Conservation (phyloP, 1,140 invertebrate species). For the Zophobas morio region DNA sequence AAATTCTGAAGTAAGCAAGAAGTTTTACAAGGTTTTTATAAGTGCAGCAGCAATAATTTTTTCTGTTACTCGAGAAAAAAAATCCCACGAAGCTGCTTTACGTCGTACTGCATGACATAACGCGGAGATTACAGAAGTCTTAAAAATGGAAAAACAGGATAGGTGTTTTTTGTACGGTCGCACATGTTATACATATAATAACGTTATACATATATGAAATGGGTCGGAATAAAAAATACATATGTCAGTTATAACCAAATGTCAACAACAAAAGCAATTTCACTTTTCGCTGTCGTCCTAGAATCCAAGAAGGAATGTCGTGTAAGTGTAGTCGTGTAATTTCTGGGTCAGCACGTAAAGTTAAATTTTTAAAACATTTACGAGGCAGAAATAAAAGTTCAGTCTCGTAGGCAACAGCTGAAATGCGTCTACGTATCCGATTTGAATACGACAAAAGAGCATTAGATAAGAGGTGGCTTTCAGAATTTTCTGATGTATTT, state of each 20-base stretch:
- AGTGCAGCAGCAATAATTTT: too few relatives aligned
- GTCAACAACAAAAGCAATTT: not conserved
- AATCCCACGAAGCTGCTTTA: too few relatives aligned
- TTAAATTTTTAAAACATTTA: slow-evolving; percentile 24
- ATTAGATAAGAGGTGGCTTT: slow-evolving; percentile 47
- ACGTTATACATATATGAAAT: too few relatives aligned
- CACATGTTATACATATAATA: too few relatives aligned
- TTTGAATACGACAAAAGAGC: slow-evolving; percentile 51
- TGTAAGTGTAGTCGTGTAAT: not conserved
- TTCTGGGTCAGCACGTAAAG: slow-evolving; percentile 22
- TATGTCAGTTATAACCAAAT: not conserved
- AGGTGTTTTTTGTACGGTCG: too few relatives aligned
- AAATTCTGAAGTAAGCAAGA: too few relatives aligned
- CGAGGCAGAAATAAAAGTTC: slow-evolving; percentile 33
- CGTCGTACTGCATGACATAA: too few relatives aligned
- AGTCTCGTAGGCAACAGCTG: not conserved
- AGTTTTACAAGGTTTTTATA: too few relatives aligned
- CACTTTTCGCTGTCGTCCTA: not conserved
- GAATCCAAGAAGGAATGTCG: slow-evolving; percentile 3
- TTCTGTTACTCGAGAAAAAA: too few relatives aligned
- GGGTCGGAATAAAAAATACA: not conserved
- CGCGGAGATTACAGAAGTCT: too few relatives aligned
- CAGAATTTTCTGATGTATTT: slow-evolving; percentile 32
- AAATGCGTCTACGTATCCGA: slow-evolving; percentile 39
- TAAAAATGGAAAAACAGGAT: too few relatives aligned